These are phyloP conservation scores for Peromyscus polionotus DNA, from an alignment of 2,113 vertebrate species.

Conservation along the genomic window DNA sequence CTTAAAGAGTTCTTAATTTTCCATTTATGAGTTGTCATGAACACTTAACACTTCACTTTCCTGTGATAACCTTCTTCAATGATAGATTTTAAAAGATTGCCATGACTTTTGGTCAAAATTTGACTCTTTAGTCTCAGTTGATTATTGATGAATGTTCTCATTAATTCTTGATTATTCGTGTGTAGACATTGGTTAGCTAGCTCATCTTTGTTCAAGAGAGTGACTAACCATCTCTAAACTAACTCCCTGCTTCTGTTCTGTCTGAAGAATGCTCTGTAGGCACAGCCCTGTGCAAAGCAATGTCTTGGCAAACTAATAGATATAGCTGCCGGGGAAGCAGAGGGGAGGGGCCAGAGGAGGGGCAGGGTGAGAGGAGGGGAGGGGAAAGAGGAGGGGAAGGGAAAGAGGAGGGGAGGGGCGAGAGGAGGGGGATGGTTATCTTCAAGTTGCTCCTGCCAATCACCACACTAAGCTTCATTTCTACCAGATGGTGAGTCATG, in stretches of 20 bases:
- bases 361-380: no score
- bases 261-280: background rate
- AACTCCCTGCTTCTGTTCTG: background rate
- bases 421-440: background rate
- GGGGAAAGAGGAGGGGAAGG: no score
- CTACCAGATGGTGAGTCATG: background rate
- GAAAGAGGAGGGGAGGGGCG: no score
- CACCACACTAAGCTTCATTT: conserved; percentile 15
- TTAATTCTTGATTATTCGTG: conserved; percentile 1
- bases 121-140: background rate
- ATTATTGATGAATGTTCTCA: background rate
- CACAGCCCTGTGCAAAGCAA: background rate
- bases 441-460: background rate
- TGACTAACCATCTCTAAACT: background rate
- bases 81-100: conserved; percentile 28
- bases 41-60: background rate
- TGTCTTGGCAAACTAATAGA: background rate
- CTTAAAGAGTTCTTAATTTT: conserved; percentile 45
- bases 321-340: background rate
- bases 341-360: no score
- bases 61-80: conserved; percentile 11
- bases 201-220: background rate
- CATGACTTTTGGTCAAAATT: background rate
- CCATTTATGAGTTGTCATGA: conserved; percentile 16
- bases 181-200: background rate